Conservation (phyloP, 1,140 invertebrate species). For the Argopecten irradians region DNA sequence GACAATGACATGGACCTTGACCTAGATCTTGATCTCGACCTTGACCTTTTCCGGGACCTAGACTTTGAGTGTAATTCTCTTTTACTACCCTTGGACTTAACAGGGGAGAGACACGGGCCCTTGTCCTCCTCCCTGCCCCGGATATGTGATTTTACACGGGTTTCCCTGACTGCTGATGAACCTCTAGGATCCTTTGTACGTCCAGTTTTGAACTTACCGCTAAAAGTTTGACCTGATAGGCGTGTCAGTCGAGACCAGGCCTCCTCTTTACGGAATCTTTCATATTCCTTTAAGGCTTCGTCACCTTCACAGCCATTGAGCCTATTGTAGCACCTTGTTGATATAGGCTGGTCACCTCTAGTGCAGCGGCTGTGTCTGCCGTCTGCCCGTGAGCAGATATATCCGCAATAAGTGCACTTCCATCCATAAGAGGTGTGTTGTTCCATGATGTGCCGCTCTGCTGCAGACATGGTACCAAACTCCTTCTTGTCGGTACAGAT, state of each 20-base stretch:
- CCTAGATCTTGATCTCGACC: not conserved
- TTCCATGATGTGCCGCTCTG: slow-evolving; percentile 34
- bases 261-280: no score
- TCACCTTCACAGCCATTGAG: no score
- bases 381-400: no score
- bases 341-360: no score
- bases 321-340: no score
- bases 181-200: not conserved
- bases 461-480: no score
- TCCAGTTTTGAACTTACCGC: not conserved
- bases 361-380: no score
- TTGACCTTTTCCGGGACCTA: no score
- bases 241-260: no score
- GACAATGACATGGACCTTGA: not conserved
- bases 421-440: slow-evolving; percentile 32
- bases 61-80: not conserved
- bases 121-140: not conserved
- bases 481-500: no score
- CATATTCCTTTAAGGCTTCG: no score
- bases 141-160: not conserved
- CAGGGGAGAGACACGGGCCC: not conserved
- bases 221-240: not conserved
- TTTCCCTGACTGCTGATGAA: not conserved
- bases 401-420: slow-evolving; percentile 22
- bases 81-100: not conserved